These are phyloP conservation scores for Drosophila repletoides DNA, from an alignment of 1,140 invertebrate genomes.

Conservation along the genomic window DNA sequence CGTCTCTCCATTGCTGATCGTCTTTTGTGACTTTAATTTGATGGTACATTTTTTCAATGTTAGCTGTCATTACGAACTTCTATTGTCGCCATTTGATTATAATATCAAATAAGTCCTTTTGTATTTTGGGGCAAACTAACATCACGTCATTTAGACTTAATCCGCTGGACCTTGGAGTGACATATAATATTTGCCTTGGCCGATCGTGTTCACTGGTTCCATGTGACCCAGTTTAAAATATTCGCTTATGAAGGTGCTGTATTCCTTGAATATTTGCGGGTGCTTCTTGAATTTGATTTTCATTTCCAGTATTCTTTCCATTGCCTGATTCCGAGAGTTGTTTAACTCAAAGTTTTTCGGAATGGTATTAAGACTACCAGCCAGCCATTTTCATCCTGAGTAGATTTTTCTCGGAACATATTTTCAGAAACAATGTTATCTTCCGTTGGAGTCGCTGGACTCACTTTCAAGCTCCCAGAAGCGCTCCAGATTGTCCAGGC, in stretches of 20 bases:
- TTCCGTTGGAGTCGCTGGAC: too few species aligned
- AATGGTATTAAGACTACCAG: too few species aligned
- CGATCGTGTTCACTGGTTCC: too few species aligned
- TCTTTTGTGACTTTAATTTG: neutral
- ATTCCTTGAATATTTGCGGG: neutral
- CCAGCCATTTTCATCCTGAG: too few species aligned
- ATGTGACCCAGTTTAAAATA: neutral
- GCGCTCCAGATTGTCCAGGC: too few species aligned
- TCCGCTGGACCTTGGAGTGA: neutral
- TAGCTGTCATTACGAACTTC: neutral
- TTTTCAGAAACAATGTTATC: too few species aligned
- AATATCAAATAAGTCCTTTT: neutral
- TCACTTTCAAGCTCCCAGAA: too few species aligned
- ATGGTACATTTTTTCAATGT: neutral
- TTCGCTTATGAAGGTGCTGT: neutral
- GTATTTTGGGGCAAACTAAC: neutral
- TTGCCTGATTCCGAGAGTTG: neutral
- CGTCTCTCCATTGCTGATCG: neutral
- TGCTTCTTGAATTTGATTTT: neutral
- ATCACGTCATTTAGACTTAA: neutral
- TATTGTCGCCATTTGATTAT: neutral
- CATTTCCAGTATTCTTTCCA: neutral
- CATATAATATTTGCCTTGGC: neutral
- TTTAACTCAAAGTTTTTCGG: neutral
- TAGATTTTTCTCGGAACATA: too few species aligned